Evolutionary conservation across 1,140 invertebrate genomes (phyloP).

Genomic region (Thaumetopoea pityocampa): DNA sequence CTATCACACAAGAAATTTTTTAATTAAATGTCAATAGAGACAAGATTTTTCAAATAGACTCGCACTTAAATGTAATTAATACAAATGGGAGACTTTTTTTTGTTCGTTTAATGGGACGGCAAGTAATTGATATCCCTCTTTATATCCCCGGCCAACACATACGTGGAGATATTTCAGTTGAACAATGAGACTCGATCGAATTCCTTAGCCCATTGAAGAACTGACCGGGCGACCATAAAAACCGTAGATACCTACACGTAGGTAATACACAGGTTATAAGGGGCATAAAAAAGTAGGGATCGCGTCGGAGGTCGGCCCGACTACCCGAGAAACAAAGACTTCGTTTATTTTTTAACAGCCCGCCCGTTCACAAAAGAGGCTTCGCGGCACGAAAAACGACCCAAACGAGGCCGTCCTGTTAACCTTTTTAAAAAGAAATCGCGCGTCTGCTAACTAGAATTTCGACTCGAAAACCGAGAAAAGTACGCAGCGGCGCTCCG

Average conservation of each 20-base stretch:
- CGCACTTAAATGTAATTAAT: slow-evolving; percentile 21
- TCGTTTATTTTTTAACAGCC: slow-evolving; percentile 76
- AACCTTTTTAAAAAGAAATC: slow-evolving; percentile 74
- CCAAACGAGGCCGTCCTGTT: slow-evolving; percentile 71
- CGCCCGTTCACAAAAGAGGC: slow-evolving; percentile 71
- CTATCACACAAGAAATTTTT: slow-evolving; percentile 4
- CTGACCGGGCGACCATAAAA: slow-evolving; percentile 71
- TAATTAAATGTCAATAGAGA: background rate
- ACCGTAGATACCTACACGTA: slow-evolving; percentile 75
- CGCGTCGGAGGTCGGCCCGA: slow-evolving; percentile 71
- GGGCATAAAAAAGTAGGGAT: slow-evolving; percentile 72
- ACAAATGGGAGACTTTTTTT: slow-evolving; percentile 16
- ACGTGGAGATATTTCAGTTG: slow-evolving; percentile 31
- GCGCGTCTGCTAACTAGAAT: slow-evolving; percentile 71
- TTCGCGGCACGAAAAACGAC: slow-evolving; percentile 69
- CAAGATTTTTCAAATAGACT: slow-evolving; percentile 1
- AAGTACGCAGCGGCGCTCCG: slow-evolving; percentile 43
- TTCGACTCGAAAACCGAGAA: slow-evolving; percentile 72
- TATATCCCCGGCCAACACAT: slow-evolving; percentile 20
- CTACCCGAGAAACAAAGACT: slow-evolving; percentile 75
- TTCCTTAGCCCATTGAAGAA: slow-evolving; percentile 75
- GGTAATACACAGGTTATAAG: slow-evolving; percentile 74
- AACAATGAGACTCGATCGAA: slow-evolving; percentile 64
- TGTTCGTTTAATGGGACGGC: slow-evolving; percentile 19
- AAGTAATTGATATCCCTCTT: slow-evolving; percentile 26